Base-by-base conservation (phyloP, 2,888 invertebrate genomes). In the Ganaspis brasiliensis region DNA sequence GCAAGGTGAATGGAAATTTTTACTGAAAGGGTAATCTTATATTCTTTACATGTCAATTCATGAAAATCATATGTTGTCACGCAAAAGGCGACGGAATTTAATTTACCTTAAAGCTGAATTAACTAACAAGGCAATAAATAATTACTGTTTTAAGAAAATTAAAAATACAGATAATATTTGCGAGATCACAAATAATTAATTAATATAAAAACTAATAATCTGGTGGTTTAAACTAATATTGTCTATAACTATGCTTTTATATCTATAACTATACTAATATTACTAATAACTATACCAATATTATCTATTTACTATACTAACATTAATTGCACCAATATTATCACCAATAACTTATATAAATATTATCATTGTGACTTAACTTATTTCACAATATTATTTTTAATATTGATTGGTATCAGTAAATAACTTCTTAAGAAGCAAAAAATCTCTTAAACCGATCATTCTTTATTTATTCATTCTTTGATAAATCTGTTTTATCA, bases 1-100 rank as follows among this genome's bases (percentile, higher is more conserved):
- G 6, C 63, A 40, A 63, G 63, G 37, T 63, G 21, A 40, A 63
- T 40, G 63, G 37, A 37, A 63, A 14, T 63, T 63, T 63, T 63
- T 40, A 21, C 37, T 61, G n/a, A 49, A 52, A 19, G 52, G 52
- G 52, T 52, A 52, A 52, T 52, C 49, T 49, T 49, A 49, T 16
- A 49, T 49, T 49, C 49, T 49, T 49, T 6, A 16, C 16, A 49
- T 49, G 49, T 49, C 49, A n/a, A n/a, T 49, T 49, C 16, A 49
- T 49, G 49, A 49, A 49, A 49, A 49, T 49, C 16, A 49, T 49
- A 49, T n/a, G 6, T 49, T 14, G 49, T n/a, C 49, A 49, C 49
- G 16, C 49, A 16, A 16, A 49, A 49, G n/a, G n/a, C 16, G 4
- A n/a, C 3, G 16, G n/a, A 49, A 14, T 49, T 49, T n/a, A 49